phyloP scores from a whole-genome alignment of 2,888 invertebrate genomes.

The Phengaris arion region DNA sequence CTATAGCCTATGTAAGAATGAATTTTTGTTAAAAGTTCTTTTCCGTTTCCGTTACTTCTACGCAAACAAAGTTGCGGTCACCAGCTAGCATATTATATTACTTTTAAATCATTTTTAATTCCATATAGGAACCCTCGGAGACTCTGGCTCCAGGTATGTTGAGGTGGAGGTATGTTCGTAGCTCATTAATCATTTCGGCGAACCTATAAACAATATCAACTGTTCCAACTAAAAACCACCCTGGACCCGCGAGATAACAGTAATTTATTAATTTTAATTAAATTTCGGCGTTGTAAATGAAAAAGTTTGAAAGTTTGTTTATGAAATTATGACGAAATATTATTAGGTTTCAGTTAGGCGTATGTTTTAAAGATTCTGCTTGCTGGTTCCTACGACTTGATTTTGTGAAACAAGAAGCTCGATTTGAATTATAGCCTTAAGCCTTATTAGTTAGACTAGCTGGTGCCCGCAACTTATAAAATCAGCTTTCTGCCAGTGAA shows the following conservation, averaged over 20 bases:
- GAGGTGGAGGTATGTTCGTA: not conserved
- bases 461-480: too few relatives aligned
- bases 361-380: not conserved
- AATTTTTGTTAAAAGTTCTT: too few relatives aligned
- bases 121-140: too few relatives aligned
- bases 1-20: too few relatives aligned
- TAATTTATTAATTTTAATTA: conserved; percentile 18
- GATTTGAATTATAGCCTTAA: too few relatives aligned
- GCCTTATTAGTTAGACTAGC: too few relatives aligned
- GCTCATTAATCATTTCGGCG: conserved; percentile 8
- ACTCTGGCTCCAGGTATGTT: not conserved
- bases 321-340: conserved; percentile 15
- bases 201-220: conserved; percentile 6
- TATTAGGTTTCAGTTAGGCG: conserved; percentile 9
- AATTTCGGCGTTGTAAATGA: conserved; percentile 9
- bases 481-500: too few relatives aligned
- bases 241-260: conserved; percentile 4
- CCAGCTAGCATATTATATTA: too few relatives aligned
- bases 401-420: not conserved
- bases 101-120: too few relatives aligned
- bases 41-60: too few relatives aligned
- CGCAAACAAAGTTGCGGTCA: too few relatives aligned
- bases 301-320: conserved; percentile 12
- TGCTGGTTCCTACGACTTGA: not conserved
- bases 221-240: conserved; percentile 7